Evolutionary conservation across 23 tunicate genomes (phyloP).

Genomic region (Diplosoma virens): DNA sequence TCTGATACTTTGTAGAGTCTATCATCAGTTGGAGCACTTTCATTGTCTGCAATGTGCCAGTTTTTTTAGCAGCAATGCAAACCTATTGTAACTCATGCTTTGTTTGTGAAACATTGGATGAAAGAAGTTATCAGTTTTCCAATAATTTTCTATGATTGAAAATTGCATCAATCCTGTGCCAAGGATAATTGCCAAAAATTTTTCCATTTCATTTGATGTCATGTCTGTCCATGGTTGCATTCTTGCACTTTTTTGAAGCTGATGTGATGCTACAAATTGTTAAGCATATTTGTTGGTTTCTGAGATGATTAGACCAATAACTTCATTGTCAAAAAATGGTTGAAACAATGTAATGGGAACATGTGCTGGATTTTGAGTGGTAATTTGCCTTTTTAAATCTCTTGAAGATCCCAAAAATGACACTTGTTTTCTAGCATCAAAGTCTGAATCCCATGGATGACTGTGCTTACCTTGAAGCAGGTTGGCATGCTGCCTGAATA

Average conservation of each 20-base stretch:
- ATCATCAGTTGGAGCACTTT: neutral
- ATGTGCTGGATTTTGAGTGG: neutral
- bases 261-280: neutral
- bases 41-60: neutral
- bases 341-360: neutral
- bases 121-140: no score
- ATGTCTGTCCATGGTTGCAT: neutral
- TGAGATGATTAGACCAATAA: neutral
- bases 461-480: neutral
- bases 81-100: no score
- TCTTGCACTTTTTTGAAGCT: neutral
- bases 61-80: no score
- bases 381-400: neutral
- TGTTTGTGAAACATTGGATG: no score
- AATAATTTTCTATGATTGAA: no score
- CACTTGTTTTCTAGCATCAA: neutral
- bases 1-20: no score
- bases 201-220: neutral
- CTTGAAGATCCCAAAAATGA: neutral
- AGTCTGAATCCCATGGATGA: neutral
- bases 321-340: neutral
- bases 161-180: neutral
- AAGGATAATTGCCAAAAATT: neutral
- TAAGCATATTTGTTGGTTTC: no score
- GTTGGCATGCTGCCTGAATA: neutral